Base-by-base conservation (phyloP, 2,797 vertebrate genomes). In the Peromyscus aztecus region DNA sequence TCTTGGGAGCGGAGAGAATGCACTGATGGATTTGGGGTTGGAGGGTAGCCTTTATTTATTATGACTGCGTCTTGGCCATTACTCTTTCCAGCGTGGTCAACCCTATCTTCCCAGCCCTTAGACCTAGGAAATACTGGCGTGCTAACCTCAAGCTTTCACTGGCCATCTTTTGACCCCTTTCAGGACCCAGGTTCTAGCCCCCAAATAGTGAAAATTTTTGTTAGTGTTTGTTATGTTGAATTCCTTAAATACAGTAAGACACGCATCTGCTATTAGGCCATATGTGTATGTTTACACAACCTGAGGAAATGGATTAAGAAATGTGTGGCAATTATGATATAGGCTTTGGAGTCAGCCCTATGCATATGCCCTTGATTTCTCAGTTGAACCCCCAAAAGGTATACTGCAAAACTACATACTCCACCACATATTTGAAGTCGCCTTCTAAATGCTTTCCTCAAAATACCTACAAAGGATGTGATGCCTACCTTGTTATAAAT, bases 201-300 rank as follows among this genome's bases (percentile, higher is more conserved):
- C 63, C 63, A 82, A n/a, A 43, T 23, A 61, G 9, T 83, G 71
- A 81, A 88, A 81, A 52, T 52, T 52, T 52, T 52, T 52, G 49
- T 52, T 52, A 52, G 49, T 52, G 49, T 52, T 52, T 13, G 49
- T 52, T 52, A 52, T n/a, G 21, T 19, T 49, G 71, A 88, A 27
- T 84, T 86, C 55, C 94, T 96, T 89, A 95, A 80, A 24, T 17
- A 87, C 19, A 85, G 52, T 43, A 37, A 94, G 65, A 89, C 77
- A 57, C 21, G 11, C 3, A 13, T 82, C 4, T 83, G 63, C 43
- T 37, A n/a, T 78, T 67, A 57, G 86, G 49, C 75, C 24, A 4
- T 10, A 13, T 2, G 19, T 46, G 85, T 13, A 52, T 19, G 2
- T 13, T 8, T 75, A 37, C 19, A 85, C 65, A 90, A 1, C 61